Percentiles rank a stretch among this genome's conserved stretches.
Evolutionary conservation across 2,113 vertebrate genomes (phyloP).

Genomic region (Trinectes maculatus): DNA sequence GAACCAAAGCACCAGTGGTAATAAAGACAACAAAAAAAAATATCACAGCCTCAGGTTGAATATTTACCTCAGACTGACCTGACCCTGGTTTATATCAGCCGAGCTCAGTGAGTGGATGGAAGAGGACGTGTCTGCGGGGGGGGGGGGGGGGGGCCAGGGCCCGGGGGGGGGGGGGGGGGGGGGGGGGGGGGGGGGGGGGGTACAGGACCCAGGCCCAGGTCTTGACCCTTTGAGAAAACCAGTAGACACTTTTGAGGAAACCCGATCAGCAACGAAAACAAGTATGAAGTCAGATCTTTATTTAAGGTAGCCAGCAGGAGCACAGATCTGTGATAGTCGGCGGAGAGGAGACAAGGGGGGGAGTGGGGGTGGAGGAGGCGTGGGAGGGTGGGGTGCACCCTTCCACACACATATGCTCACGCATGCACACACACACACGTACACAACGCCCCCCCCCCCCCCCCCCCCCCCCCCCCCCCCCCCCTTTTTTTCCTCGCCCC

Average conservation of each 20-base stretch:
- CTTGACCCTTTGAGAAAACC: conserved; percentile 78
- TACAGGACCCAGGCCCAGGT: conserved; percentile 56
- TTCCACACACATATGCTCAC: no score
- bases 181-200: background rate
- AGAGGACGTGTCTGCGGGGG: conserved; percentile 62
- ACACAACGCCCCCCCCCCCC: background rate
- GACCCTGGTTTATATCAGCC: conserved; percentile 69
- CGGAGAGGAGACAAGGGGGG: conserved; percentile 75
- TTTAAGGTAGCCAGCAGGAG: conserved; percentile 81
- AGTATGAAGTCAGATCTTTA: conserved; percentile 83
- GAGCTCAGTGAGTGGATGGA: conserved; percentile 49
- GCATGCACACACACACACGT: background rate
- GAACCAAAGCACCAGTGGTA: conserved; percentile 53
- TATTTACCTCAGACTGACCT: conserved; percentile 75
- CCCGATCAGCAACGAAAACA: conserved; percentile 80
- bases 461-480: background rate
- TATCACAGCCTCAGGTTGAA: conserved; percentile 60
- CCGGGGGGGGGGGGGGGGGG: conserved; percentile 1
- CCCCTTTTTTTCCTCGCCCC: conserved; percentile 23
- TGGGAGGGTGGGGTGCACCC: no score
- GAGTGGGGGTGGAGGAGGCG: background rate
- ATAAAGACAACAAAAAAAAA: conserved; percentile 57
- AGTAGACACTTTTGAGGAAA: conserved; percentile 81
- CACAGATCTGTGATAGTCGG: conserved; percentile 78
- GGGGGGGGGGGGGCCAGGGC: background rate